Percentiles rank a stretch among this genome's conserved stretches.
Conservation (phyloP, 2,797 vertebrate species). For the Takifugu ocellatus region DNA sequence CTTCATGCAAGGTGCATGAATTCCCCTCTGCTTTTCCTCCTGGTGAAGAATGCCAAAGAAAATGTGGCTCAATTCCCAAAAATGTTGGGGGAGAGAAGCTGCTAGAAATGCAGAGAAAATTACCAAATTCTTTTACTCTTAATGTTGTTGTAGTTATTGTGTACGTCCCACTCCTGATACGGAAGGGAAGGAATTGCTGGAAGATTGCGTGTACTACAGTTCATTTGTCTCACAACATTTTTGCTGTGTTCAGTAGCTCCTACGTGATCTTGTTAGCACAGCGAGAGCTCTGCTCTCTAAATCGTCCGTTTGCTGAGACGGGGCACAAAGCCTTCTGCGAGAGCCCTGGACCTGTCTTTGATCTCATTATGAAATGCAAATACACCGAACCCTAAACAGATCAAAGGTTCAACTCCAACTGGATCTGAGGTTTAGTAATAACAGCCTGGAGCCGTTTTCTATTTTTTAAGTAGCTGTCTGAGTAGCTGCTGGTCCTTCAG, state of each 20-base stretch:
- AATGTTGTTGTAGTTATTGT: constrained; percentile 33
- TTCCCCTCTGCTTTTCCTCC: constrained; percentile 65
- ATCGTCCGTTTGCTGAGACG: constrained; percentile 46
- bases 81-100: constrained; percentile 59
- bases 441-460: constrained; percentile 69
- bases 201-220: constrained; percentile 37
- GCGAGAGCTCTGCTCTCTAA: constrained; percentile 57
- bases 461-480: constrained; percentile 76
- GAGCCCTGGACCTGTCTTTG: constrained; percentile 72
- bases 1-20: constrained; percentile 62
- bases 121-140: constrained; percentile 52
- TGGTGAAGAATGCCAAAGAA: constrained; percentile 69
- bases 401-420: constrained; percentile 81
- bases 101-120: constrained; percentile 54
- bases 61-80: constrained; percentile 68
- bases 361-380: constrained; percentile 85
- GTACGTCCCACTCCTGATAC: constrained; percentile 54
- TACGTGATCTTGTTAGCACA: constrained; percentile 56
- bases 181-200: constrained; percentile 46
- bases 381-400: constrained; percentile 78
- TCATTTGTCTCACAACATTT: constrained; percentile 54
- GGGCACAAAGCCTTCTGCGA: constrained; percentile 59
- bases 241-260: constrained; percentile 37
- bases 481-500: constrained; percentile 66
- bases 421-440: constrained; percentile 76